phyloP scores from a whole-genome alignment of 2,888 invertebrate species.

The Thymelicus sylvestris region DNA sequence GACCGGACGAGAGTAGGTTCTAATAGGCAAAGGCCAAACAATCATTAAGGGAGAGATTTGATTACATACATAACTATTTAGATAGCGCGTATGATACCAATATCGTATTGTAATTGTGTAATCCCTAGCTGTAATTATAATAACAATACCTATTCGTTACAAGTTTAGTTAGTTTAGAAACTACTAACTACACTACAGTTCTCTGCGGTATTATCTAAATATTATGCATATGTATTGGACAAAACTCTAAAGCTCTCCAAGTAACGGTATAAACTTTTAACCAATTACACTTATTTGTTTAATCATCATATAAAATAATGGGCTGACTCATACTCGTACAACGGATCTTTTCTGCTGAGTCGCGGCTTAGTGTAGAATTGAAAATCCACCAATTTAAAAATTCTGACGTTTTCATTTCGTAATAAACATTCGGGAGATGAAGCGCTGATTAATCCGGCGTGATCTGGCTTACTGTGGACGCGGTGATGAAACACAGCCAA shows the following conservation, averaged over 20 bases:
- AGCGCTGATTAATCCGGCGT: slow-evolving; percentile 46
- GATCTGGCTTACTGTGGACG: slow-evolving; percentile 22
- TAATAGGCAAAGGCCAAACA: slow-evolving; percentile 21
- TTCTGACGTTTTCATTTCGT: slow-evolving; percentile 45
- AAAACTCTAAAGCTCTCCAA: too few species aligned
- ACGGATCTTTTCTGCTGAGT: background rate
- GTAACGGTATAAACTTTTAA: too few species aligned
- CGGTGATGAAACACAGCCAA: slow-evolving; percentile 5
- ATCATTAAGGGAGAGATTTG: slow-evolving; percentile 26
- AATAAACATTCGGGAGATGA: slow-evolving; percentile 46
- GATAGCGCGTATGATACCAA: slow-evolving; percentile 6
- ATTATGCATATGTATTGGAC: too few species aligned
- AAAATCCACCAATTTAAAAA: slow-evolving; percentile 42
- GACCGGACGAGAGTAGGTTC: background rate
- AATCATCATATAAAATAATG: too few species aligned
- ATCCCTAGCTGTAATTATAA: background rate
- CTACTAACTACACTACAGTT: too few species aligned
- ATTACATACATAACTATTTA: slow-evolving; percentile 26
- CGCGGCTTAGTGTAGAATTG: slow-evolving; percentile 1
- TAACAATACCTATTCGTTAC: too few species aligned
- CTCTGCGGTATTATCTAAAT: too few species aligned
- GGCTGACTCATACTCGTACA: too few species aligned
- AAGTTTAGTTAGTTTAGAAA: too few species aligned
- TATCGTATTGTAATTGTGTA: slow-evolving; percentile 6
- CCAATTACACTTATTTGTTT: too few species aligned